Percentiles rank a stretch among this genome's conserved stretches.
Evolutionary conservation across 2,888 invertebrate species (phyloP).

Genomic region (Euplexia lucipara): DNA sequence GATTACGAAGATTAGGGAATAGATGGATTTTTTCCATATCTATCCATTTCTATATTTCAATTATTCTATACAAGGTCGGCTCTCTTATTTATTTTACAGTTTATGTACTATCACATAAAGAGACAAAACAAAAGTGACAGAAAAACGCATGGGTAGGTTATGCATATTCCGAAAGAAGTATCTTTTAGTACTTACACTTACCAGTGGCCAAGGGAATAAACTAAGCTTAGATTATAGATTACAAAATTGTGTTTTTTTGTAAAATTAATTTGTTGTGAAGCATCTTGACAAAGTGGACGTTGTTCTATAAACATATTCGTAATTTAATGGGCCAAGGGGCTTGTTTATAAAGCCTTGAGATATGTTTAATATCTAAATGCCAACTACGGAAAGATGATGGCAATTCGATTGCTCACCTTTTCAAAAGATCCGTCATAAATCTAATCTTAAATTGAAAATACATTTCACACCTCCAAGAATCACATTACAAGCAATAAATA

Average conservation of each 20-base stretch:
- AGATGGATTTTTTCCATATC: neutral
- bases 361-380: neutral
- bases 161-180: too few relatives aligned
- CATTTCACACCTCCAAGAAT: constrained; percentile 30
- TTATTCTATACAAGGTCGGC: neutral
- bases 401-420: neutral
- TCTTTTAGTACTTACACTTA: too few relatives aligned
- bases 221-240: too few relatives aligned
- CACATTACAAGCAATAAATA: constrained; percentile 49
- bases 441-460: constrained; percentile 8
- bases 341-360: too few relatives aligned
- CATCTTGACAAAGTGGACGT: neutral
- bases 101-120: too few relatives aligned
- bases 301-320: neutral
- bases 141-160: too few relatives aligned
- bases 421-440: constrained; percentile 4
- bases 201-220: too few relatives aligned
- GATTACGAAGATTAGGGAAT: constrained; percentile 50
- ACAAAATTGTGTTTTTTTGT: neutral
- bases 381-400: neutral
- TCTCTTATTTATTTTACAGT: neutral
- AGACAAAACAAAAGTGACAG: too few relatives aligned
- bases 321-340: too few relatives aligned
- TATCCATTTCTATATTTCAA: neutral
- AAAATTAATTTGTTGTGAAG: too few relatives aligned